phyloP scores from a whole-genome alignment of 2,113 vertebrate species.

The Chrysochloris asiatica region DNA sequence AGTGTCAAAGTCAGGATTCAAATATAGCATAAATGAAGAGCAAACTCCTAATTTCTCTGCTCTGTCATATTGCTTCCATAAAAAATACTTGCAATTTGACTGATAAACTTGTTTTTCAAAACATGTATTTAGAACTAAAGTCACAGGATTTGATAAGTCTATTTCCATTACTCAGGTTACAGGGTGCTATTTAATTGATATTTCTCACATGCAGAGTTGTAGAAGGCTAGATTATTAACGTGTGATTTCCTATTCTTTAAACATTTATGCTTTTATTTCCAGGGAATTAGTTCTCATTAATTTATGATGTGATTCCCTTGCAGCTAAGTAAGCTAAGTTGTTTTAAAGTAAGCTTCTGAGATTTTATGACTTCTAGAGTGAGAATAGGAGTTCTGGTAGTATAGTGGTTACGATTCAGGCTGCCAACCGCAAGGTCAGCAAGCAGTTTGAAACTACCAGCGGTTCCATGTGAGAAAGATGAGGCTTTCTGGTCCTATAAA shows the following conservation, averaged over 20 bases:
- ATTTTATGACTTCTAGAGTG: constrained; percentile 6
- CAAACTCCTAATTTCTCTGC: not conserved
- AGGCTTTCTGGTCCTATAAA: no score
- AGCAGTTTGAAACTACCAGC: no score
- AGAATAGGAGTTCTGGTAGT: no score
- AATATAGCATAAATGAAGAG: not conserved
- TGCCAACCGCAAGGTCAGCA: no score
- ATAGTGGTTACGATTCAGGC: no score
- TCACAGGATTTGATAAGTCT: not conserved
- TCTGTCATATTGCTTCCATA: not conserved
- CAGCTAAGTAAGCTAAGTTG: constrained; percentile 55
- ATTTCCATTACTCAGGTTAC: not conserved
- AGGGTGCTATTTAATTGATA: not conserved
- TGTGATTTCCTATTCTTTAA: constrained; percentile 76
- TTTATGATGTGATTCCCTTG: constrained; percentile 78
- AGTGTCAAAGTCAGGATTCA: constrained; percentile 19
- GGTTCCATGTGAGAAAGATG: no score
- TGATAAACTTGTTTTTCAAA: not conserved
- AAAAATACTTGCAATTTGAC: not conserved
- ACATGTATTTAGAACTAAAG: not conserved
- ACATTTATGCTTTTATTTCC: constrained; percentile 78
- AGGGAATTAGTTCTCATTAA: constrained; percentile 77
- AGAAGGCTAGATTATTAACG: not conserved
- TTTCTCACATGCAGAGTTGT: not conserved
- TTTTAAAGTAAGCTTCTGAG: constrained; percentile 39